These are phyloP conservation scores for Oedothorax gibbosus DNA, from an alignment of 1,140 invertebrate species.

Conservation along the genomic window DNA sequence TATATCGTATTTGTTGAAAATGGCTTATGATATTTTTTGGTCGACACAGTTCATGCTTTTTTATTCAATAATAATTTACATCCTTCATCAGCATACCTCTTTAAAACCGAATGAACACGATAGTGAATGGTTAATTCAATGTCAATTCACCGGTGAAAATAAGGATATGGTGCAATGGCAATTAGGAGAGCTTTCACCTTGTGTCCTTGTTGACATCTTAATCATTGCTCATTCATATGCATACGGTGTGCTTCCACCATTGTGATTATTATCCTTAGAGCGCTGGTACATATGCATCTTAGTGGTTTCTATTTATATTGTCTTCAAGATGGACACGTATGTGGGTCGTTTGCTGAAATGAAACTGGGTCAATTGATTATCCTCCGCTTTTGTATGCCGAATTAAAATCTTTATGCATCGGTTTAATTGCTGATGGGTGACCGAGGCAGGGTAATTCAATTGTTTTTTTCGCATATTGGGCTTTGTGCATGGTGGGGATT, in stretches of 20 bases:
- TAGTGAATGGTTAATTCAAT: background rate
- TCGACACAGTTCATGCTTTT: background rate
- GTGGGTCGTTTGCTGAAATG: conserved; percentile 5
- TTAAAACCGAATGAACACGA: background rate
- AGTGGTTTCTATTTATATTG: conserved; percentile 14
- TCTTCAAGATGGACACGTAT: background rate
- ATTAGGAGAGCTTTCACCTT: background rate
- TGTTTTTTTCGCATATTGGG: background rate
- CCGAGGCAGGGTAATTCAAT: conserved; percentile 2
- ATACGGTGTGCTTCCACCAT: conserved; percentile 5
- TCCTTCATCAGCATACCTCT: background rate
- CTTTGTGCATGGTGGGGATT: background rate
- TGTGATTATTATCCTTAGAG: too few species aligned
- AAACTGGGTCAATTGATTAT: background rate
- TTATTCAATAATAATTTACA: background rate
- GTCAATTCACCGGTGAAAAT: background rate
- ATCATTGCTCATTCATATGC: too few species aligned
- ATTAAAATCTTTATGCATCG: conserved; percentile 11
- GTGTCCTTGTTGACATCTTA: too few species aligned
- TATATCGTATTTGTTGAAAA: too few species aligned
- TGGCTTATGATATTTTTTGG: too few species aligned
- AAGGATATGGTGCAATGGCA: background rate
- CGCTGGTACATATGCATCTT: background rate
- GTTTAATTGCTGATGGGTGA: conserved; percentile 17
- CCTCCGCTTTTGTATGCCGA: background rate